Evolutionary conservation across 2,797 vertebrate genomes (phyloP), one percentile per base, ranked within the genome.

Genomic region (Gymnoscopelus microlampas): DNA sequence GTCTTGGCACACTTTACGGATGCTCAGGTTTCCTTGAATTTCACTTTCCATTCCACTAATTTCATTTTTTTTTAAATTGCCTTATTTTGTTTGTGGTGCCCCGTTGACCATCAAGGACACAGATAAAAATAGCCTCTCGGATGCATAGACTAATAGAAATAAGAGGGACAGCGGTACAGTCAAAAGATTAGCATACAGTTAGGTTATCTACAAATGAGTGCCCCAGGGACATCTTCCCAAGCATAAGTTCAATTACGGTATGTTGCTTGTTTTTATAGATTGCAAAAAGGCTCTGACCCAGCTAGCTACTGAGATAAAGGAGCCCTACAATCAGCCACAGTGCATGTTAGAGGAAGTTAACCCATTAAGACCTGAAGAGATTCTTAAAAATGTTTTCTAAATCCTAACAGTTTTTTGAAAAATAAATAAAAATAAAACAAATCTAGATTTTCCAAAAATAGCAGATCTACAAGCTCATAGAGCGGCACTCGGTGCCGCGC

Each of bases 241-340:
- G 53, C 66, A 19, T 6, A 14, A 54, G 47, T 49, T 58, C 47
- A 73, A 70, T 68, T 59, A 71, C 26, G 26, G 26, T 29, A 44
- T 69, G 44, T 65, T 54, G 63, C 53, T 65, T 74, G 66, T 77
- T 76, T 54, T 55, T 71, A 65, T 26, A 11, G 67, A 71, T 24
- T 53, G 49, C 63, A 71, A 61, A 39, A 62, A 53, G 51, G 32
- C 23, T 56, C 23, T n/a, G 66, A 60, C 71, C 56, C n/a, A 12
- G 48, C 3, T 39, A 39, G 19, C 26, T 44, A 54, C 51, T 14
- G 35, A 71, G 19, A 63, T 56, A 58, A 51, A 63, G n/a, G 24
- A 5, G 54, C 13, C 39, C 39, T 55, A 19, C 63, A 44, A 56
- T 2, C 8, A 13, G 23, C 32, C 60, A 19, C 63, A 24, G n/a